These are phyloP conservation scores for Microctenopoma stevenorrisi DNA, from an alignment of 2,797 vertebrate species.

Conservation along the genomic window DNA sequence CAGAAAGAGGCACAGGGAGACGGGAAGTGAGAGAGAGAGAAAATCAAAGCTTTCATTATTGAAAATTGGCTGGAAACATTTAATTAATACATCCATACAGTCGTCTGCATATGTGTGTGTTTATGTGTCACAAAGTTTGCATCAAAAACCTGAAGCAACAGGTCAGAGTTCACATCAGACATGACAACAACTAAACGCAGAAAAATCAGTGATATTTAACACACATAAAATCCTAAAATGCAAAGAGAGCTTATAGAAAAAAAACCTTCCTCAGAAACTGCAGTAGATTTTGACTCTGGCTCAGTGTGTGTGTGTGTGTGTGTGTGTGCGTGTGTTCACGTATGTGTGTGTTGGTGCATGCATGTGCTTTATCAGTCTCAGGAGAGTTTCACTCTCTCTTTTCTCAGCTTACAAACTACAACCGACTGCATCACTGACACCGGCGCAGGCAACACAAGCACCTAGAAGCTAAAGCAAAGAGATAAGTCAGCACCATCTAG, in stretches of 20 bases:
- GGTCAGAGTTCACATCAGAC: slow-evolving; percentile 41
- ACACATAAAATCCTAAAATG: slow-evolving; percentile 46
- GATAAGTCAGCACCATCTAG: slow-evolving; percentile 55
- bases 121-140: slow-evolving; percentile 14
- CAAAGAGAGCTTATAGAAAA: slow-evolving; percentile 23
- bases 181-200: slow-evolving; percentile 4
- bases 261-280: slow-evolving; percentile 50
- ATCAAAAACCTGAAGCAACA: slow-evolving; percentile 21
- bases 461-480: slow-evolving; percentile 58
- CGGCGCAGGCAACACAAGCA: slow-evolving; percentile 46
- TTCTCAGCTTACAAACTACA: slow-evolving; percentile 63
- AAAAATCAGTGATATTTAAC: slow-evolving; percentile 36
- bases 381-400: slow-evolving; percentile 57
- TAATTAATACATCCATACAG: slow-evolving; percentile 28
- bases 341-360: slow-evolving; percentile 3
- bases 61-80: slow-evolving; percentile 43
- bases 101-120: slow-evolving; percentile 5
- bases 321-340: slow-evolving; percentile 18
- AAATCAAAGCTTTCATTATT: slow-evolving; percentile 53
- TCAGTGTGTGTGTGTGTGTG: slow-evolving; percentile 24
- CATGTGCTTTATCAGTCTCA: slow-evolving; percentile 49
- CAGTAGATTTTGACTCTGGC: slow-evolving; percentile 55
- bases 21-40: not conserved
- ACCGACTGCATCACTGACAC: slow-evolving; percentile 66
- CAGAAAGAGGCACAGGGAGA: slow-evolving; percentile 31